Evolutionary conservation across 2,113 vertebrate genomes (phyloP), one percentile per base, ranked within the genome.

Genomic region (Cynopterus brachyotis): DNA sequence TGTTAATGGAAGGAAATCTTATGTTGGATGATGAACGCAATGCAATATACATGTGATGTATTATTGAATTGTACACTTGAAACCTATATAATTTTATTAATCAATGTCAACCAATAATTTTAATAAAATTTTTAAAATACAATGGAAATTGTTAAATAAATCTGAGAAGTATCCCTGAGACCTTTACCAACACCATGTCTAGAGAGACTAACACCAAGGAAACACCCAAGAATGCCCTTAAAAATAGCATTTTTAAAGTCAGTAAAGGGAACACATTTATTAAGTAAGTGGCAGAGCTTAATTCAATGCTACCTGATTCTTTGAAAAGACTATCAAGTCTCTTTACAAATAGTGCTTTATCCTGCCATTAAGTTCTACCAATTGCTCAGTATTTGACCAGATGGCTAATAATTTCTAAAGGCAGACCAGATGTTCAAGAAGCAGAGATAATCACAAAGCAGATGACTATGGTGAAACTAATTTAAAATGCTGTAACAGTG

Each of bases 341-440:
- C 93, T 97, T 97, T 97, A 96, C 95, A 98, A 98, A 98, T 81
- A 75, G 50, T 96, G 92, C 97, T 98, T 98, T 96, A 97, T 96
- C 90, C 95, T 94, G 85, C 93, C 97, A 97, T 98, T 98, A 98
- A 98, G 96, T 97, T 98, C 96, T 96, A 98, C 97, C 98, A 98
- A 98, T 98, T 98, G 98, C 93, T 92, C 89, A 69, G 94, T 90
- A 97, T 98, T 97, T 97, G 97, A 96, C 98, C 98, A 99, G 98
- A 98, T 99, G 98, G 98, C 84, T 98, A 98, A 97, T 98, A 94
- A 98, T 98, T 98, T 98, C 97, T 96, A 95, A 98, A 98, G 97
- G 98, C 95, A 82, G 97, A 98, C 97, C 98, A 98, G 98, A 97
- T 98, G 98, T 98, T 98, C 95, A 96, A 98, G 97, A 98, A 97